Evolutionary conservation across 2,888 invertebrate species (phyloP).

Genomic region (Orthosia gothica): DNA sequence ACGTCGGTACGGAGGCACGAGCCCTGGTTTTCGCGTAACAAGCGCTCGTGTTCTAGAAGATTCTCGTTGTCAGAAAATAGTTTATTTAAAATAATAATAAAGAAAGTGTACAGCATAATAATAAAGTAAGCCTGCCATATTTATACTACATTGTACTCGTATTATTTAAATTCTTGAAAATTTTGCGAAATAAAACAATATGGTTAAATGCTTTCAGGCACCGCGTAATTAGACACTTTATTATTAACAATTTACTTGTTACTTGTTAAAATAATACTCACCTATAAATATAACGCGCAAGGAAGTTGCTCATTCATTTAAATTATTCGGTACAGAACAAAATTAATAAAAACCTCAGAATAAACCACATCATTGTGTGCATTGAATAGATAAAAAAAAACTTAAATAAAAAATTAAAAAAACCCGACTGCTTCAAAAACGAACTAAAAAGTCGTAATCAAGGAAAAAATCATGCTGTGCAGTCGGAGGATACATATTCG

Average conservation of each 20-base stretch:
- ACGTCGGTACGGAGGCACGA: neutral
- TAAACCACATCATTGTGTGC: constrained; percentile 12
- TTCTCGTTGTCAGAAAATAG: neutral
- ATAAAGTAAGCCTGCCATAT: neutral
- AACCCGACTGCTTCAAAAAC: too few species aligned
- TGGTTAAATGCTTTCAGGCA: too few species aligned
- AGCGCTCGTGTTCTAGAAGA: constrained; percentile 4
- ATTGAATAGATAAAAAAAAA: constrained; percentile 50
- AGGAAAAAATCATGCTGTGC: too few species aligned
- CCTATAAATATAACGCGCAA: neutral
- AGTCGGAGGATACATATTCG: too few species aligned
- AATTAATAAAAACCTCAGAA: neutral
- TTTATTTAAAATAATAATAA: neutral
- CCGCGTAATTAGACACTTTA: neutral
- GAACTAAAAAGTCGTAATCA: too few species aligned
- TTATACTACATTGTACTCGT: neutral
- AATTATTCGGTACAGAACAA: neutral
- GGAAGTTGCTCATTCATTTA: neutral
- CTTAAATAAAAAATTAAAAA: too few species aligned
- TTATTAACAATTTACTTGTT: neutral
- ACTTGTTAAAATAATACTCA: too few species aligned
- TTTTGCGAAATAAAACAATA: neutral
- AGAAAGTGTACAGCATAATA: neutral
- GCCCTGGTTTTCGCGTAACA: constrained; percentile 5
- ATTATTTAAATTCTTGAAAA: neutral